A percentile compares a stretch with the other conserved stretches of the same genome.
phyloP scores from a whole-genome alignment of 1,140 invertebrate species.

The Amyelois transitella region DNA sequence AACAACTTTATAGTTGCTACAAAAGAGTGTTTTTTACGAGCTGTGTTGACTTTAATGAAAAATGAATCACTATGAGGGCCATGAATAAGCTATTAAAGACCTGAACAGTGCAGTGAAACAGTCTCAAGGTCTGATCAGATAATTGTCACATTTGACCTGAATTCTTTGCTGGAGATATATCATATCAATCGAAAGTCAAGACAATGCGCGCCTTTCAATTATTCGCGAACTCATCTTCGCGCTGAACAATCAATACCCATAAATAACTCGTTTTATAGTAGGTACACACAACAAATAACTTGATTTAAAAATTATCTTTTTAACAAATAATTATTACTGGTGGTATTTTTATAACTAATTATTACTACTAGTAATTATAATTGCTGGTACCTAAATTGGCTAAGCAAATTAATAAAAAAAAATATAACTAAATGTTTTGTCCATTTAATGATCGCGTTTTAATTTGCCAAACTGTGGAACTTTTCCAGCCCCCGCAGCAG shows the following conservation, averaged over 20 bases:
- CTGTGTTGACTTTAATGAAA: conserved; percentile 26
- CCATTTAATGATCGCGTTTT: too few species aligned
- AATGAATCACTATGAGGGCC: conserved; percentile 18
- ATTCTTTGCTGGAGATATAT: not conserved
- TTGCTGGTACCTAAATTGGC: too few species aligned
- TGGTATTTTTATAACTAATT: too few species aligned
- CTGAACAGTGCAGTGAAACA: conserved; percentile 13
- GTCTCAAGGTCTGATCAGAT: conserved; percentile 1
- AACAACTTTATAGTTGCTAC: conserved; percentile 24
- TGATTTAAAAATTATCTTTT: too few species aligned
- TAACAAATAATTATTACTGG: too few species aligned
- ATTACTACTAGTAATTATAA: too few species aligned
- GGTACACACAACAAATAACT: too few species aligned
- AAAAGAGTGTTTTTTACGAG: conserved; percentile 26
- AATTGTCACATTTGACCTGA: not conserved
- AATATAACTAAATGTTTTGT: too few species aligned
- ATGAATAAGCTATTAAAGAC: conserved; percentile 10
- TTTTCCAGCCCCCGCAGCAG: too few species aligned
- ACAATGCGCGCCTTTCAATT: not conserved
- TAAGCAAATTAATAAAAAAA: too few species aligned
- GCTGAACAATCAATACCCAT: not conserved
- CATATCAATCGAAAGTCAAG: not conserved
- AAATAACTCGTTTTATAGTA: too few species aligned
- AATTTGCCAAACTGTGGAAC: too few species aligned
- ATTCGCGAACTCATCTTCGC: not conserved